These are phyloP conservation scores for Lochmaea capreae DNA, from an alignment of 2,888 invertebrate species.

Conservation along the genomic window DNA sequence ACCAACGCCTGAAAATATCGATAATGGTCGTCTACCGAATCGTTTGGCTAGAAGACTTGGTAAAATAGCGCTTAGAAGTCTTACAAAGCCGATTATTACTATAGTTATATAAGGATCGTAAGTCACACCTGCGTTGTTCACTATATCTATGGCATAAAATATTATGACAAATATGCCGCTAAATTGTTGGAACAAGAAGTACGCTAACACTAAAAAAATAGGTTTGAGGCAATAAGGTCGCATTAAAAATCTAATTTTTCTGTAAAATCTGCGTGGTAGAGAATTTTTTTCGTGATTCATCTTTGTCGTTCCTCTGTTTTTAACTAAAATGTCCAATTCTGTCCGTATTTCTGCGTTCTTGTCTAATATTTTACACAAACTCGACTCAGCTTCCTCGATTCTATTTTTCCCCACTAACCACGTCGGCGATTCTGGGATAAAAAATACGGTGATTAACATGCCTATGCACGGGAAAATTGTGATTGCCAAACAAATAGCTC, in stretches of 20 bases:
- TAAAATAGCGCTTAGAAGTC: conserved; percentile 65
- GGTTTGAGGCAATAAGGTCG: conserved; percentile 66
- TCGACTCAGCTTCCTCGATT: conserved; percentile 65
- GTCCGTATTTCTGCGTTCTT: conserved; percentile 53
- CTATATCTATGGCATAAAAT: conserved; percentile 70
- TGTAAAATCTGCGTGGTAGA: conserved; percentile 46
- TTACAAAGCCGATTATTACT: conserved; percentile 67
- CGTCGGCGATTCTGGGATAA: conserved; percentile 69
- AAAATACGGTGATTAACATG: conserved; percentile 60
- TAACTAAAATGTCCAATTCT: conserved; percentile 57
- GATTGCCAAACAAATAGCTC: conserved; percentile 64
- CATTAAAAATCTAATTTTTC: conserved; percentile 57
- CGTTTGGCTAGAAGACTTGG: conserved; percentile 67
- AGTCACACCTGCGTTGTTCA: conserved; percentile 64
- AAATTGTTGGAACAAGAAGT: conserved; percentile 72
- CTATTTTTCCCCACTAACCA: conserved; percentile 68
- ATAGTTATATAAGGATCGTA: conserved; percentile 67
- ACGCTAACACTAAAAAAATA: conserved; percentile 65
- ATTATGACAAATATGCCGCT: conserved; percentile 70
- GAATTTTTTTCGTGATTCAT: conserved; percentile 41
- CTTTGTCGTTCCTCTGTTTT: conserved; percentile 47
- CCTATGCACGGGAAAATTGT: conserved; percentile 65
- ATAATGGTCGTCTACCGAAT: conserved; percentile 70
- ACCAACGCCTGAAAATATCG: conserved; percentile 70
- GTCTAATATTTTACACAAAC: conserved; percentile 64